These are phyloP conservation scores for Cercocebus atys DNA, from an alignment of 2,113 vertebrate genomes.

Conservation along the genomic window DNA sequence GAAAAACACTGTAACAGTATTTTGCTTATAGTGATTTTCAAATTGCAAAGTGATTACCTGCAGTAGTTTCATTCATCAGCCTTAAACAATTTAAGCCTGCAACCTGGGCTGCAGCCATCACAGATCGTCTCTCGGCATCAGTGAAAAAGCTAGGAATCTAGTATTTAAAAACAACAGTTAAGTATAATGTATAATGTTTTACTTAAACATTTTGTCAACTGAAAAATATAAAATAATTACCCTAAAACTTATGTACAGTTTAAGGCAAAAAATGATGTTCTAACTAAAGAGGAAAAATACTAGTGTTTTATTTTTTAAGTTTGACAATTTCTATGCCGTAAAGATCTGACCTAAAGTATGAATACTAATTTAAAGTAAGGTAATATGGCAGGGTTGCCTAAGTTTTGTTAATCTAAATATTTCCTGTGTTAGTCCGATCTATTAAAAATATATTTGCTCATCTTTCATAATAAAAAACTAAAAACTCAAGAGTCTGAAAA, in stretches of 20 bases:
- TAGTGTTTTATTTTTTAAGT: background rate
- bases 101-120: constrained; percentile 94
- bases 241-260: background rate
- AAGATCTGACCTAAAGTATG: background rate
- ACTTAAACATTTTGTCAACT: constrained; percentile 23
- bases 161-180: constrained; percentile 40
- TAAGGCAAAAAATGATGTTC: background rate
- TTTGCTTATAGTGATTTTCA: constrained; percentile 18
- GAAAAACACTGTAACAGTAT: background rate
- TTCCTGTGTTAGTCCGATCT: background rate
- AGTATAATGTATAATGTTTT: background rate
- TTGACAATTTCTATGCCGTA: background rate
- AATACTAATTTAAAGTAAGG: constrained; percentile 13
- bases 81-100: constrained; percentile 96
- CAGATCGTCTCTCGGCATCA: constrained; percentile 93
- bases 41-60: constrained; percentile 85
- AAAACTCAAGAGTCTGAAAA: constrained; percentile 32
- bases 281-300: constrained; percentile 14
- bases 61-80: constrained; percentile 96
- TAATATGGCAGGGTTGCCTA: background rate
- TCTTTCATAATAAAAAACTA: constrained; percentile 36
- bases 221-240: constrained; percentile 22
- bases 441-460: background rate
- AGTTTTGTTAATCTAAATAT: constrained; percentile 6
- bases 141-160: constrained; percentile 97